phyloP scores from a whole-genome alignment of 1,140 invertebrate genomes.

The Drosophila yakuba region DNA sequence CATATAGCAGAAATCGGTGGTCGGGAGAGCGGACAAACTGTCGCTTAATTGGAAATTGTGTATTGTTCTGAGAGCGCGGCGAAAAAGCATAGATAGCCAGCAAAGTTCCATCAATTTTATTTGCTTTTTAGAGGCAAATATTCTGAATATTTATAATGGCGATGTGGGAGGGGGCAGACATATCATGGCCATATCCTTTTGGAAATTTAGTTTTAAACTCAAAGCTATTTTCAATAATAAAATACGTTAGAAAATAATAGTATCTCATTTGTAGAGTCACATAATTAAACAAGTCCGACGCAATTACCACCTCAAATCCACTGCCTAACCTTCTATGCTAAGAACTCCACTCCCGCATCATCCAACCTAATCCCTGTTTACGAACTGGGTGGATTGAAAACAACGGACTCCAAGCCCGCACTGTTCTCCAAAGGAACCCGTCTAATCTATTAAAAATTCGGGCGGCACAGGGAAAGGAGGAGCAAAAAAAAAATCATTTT shows the following conservation, averaged over 20 bases:
- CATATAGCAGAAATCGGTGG: neutral
- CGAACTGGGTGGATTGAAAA: constrained; percentile 32
- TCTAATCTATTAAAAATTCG: constrained; percentile 71
- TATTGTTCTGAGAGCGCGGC: constrained; percentile 55
- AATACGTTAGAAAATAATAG: too few species aligned
- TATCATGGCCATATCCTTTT: neutral
- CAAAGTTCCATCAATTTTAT: constrained; percentile 1
- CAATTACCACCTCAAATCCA: too few species aligned
- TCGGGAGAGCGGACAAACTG: constrained; percentile 48
- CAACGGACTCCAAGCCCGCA: neutral
- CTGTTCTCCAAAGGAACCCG: constrained; percentile 1
- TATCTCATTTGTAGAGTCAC: too few species aligned
- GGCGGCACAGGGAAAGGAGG: constrained; percentile 28
- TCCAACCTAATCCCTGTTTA: constrained; percentile 24
- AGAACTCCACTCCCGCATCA: too few species aligned
- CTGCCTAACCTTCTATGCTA: too few species aligned
- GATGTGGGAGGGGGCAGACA: neutral
- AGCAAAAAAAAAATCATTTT: constrained; percentile 21
- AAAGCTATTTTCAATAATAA: too few species aligned
- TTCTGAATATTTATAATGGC: constrained; percentile 3
- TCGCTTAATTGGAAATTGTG: constrained; percentile 79
- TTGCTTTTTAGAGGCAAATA: neutral
- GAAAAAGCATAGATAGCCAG: constrained; percentile 32
- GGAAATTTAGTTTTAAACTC: too few species aligned
- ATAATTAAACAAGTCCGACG: too few species aligned